phyloP scores from a whole-genome alignment of 2,888 invertebrate genomes.

The Aphodius sticticus region DNA sequence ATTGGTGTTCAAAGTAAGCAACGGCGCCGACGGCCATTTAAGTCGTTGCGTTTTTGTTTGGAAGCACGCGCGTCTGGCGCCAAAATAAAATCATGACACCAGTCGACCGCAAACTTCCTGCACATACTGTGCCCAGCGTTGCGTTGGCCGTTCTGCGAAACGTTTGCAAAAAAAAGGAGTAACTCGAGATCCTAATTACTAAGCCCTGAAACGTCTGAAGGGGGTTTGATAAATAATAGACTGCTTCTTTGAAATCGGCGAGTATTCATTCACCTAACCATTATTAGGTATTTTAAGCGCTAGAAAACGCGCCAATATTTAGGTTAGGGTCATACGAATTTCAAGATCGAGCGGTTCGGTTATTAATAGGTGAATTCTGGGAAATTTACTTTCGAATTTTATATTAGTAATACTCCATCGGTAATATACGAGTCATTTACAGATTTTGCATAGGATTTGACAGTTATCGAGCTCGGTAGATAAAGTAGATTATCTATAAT shows the following conservation, averaged over 20 bases:
- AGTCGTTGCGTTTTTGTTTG: neutral
- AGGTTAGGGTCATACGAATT: neutral
- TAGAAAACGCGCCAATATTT: neutral
- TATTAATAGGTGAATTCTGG: neutral
- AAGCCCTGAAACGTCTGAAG: neutral
- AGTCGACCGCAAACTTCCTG: slow-evolving; percentile 15
- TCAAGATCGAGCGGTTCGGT: neutral
- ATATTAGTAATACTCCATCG: neutral
- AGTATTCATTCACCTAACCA: neutral
- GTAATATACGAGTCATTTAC: neutral
- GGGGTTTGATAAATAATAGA: slow-evolving; percentile 16
- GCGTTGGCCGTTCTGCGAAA: slow-evolving; percentile 39
- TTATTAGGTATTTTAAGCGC: neutral
- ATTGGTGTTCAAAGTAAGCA: neutral
- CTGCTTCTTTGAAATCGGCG: neutral
- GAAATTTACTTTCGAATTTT: neutral
- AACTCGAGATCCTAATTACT: slow-evolving; percentile 11
- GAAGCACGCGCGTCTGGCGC: slow-evolving; percentile 13
- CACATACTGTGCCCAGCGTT: slow-evolving; percentile 10
- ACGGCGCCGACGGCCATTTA: neutral
- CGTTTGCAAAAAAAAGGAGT: slow-evolving; percentile 41
- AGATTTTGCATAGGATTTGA: neutral
- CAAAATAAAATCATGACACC: slow-evolving; percentile 12
- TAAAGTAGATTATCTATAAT: neutral
- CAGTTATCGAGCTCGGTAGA: neutral